Conservation (phyloP, 2,797 vertebrate species). For the Coccyzus lansbergi region DNA sequence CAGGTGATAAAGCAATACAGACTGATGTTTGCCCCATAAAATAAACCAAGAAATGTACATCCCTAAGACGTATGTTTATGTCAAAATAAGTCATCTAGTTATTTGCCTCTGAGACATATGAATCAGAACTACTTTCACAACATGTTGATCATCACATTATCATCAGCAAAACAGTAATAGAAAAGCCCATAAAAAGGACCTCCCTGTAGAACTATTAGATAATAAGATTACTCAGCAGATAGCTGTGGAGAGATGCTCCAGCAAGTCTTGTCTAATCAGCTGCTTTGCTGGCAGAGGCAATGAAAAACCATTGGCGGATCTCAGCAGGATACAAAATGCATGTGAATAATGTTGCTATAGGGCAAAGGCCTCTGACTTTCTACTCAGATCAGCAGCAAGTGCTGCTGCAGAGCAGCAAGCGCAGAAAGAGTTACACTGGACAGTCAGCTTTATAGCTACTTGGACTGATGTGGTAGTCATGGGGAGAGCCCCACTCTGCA, state of each 20-base stretch:
- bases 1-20: neutral
- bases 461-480: neutral
- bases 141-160: neutral
- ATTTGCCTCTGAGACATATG: neutral
- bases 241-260: neutral
- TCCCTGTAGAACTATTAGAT: neutral
- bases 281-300: neutral
- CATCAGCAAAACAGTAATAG: neutral
- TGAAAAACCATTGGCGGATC: neutral
- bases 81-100: neutral
- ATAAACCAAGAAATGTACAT: neutral
- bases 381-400: neutral
- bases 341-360: neutral
- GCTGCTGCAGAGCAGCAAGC: neutral
- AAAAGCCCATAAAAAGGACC: neutral
- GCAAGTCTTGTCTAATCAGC: neutral
- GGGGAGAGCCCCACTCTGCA: neutral
- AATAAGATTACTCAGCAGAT: neutral
- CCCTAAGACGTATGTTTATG: neutral
- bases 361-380: neutral
- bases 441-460: fast-evolving
- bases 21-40: neutral
- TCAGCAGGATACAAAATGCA: neutral
- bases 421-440: neutral
- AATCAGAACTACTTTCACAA: slow-evolving; percentile 22